A percentile compares a stretch with the other conserved stretches of the same genome.
Conservation (phyloP, 2,888 invertebrate species). For the Stenolophus ochropezus region DNA sequence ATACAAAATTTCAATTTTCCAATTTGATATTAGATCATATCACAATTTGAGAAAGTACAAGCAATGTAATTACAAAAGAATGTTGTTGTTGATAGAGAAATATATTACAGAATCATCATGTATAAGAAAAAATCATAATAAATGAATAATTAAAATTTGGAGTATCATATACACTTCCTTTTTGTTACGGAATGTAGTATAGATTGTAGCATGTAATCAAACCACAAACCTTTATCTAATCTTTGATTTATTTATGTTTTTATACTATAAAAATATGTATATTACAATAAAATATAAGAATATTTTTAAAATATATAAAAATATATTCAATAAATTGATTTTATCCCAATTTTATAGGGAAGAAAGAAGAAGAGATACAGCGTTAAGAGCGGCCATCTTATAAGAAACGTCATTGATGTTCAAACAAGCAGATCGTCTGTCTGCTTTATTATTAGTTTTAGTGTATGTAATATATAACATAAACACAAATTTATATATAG, state of each 20-base stretch:
- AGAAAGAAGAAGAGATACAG: background rate
- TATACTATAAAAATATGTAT: background rate
- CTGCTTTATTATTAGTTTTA: conserved; percentile 9
- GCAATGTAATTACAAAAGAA: background rate
- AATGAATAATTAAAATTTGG: conserved; percentile 3
- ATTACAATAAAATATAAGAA: background rate
- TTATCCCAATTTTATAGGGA: background rate
- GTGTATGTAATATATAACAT: conserved; percentile 3
- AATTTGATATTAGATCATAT: background rate
- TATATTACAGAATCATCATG: background rate
- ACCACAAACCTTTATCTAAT: background rate
- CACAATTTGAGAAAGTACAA: conserved; percentile 6
- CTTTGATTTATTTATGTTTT: too few relatives aligned
- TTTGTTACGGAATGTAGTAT: background rate
- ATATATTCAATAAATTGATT: background rate
- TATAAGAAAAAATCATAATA: background rate
- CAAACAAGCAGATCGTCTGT: conserved; percentile 1
- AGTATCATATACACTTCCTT: background rate
- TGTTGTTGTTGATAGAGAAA: background rate
- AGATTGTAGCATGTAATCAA: background rate
- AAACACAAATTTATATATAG: background rate
- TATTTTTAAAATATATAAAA: background rate
- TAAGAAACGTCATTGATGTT: conserved; percentile 30
- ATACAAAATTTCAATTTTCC: conserved; percentile 50
- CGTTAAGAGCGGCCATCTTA: background rate